A percentile compares a stretch with the other conserved stretches of the same genome.
Conservation (phyloP, 2,797 vertebrate genomes). For the Micromesistius poutassou region DNA sequence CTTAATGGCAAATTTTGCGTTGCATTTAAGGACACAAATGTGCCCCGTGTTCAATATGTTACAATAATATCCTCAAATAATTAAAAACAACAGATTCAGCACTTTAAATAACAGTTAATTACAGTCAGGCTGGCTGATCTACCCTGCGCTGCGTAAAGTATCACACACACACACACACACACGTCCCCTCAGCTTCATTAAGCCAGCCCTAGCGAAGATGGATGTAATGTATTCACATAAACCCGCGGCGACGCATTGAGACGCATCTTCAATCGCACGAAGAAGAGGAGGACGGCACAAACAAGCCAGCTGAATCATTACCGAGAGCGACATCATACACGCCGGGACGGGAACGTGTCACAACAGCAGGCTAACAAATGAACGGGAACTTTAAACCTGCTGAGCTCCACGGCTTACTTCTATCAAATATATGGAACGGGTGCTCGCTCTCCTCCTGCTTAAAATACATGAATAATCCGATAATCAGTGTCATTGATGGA, state of each 20-base stretch:
- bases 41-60: slow-evolving; percentile 25
- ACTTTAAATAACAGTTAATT: background rate
- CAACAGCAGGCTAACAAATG: background rate
- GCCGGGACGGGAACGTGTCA: slow-evolving; percentile 11
- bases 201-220: slow-evolving; percentile 23
- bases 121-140: slow-evolving; percentile 6
- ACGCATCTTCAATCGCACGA: slow-evolving; percentile 31
- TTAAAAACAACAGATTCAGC: background rate
- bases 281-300: slow-evolving; percentile 36
- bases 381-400: slow-evolving; percentile 10
- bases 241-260: slow-evolving; percentile 29
- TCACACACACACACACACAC: slow-evolving; percentile 4
- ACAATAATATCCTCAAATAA: slow-evolving; percentile 4
- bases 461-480: background rate
- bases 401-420: slow-evolving; percentile 11
- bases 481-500: background rate
- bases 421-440: slow-evolving; percentile 8
- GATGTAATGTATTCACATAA: slow-evolving; percentile 57
- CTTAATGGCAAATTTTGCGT: slow-evolving; percentile 23
- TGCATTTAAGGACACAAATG: slow-evolving; percentile 44
- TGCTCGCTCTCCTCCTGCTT: background rate
- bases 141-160: background rate
- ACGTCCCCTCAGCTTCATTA: slow-evolving; percentile 20
- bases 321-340: slow-evolving; percentile 2
- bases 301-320: slow-evolving; percentile 8